Percentiles rank a stretch among this genome's conserved stretches.
Evolutionary conservation across 2,797 vertebrate genomes (phyloP).

Genomic region (Arrhamphus sclerolepis): DNA sequence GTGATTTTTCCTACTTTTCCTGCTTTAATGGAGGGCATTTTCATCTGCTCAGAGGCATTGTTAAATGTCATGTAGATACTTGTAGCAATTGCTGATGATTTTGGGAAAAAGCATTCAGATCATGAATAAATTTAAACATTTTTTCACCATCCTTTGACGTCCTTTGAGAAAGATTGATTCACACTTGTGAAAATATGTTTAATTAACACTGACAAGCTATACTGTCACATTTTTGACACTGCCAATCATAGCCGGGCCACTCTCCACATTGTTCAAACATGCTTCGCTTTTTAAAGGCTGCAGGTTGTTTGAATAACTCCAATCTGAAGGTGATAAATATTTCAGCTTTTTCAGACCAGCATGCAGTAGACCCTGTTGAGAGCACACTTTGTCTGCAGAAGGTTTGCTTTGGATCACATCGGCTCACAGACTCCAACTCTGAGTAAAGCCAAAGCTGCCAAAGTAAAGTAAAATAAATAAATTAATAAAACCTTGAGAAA

Average conservation of each 20-base stretch:
- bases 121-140: too few species aligned
- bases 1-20: not conserved
- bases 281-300: constrained; percentile 35
- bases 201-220: too few species aligned
- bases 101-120: too few species aligned
- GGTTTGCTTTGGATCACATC: constrained; percentile 51
- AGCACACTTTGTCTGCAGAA: constrained; percentile 40
- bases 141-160: too few species aligned
- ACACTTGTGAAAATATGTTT: too few species aligned
- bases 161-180: too few species aligned
- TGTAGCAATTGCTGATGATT: too few species aligned
- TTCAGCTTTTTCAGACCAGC: constrained; percentile 18
- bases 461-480: constrained; percentile 2
- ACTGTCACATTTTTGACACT: not conserved
- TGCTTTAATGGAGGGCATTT: not conserved
- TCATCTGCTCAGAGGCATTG: not conserved
- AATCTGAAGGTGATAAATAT: constrained; percentile 23
- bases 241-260: not conserved
- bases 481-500: constrained; percentile 38
- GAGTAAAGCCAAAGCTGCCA: constrained; percentile 17
- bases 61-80: not conserved
- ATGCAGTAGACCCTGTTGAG: constrained; percentile 14
- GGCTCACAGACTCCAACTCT: constrained; percentile 8
- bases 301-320: constrained; percentile 19
- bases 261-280: constrained; percentile 16